Base-by-base conservation (phyloP, 2,888 invertebrate species). In the Watsonalla binaria region DNA sequence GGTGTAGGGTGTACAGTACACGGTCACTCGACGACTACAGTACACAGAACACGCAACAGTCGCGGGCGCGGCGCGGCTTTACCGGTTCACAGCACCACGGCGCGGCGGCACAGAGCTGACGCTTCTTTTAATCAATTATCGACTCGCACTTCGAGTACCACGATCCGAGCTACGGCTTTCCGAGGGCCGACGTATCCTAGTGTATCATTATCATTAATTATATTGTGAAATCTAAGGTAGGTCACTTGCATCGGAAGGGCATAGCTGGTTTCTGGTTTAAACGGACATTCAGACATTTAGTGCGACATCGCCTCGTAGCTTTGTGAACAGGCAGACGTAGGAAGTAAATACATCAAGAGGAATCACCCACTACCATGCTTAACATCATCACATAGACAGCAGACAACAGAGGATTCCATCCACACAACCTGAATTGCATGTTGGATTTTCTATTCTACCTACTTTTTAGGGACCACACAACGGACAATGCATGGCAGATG, bases 11-110 rank as follows among this genome's bases (percentile, higher is more conserved):
- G 81, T 80, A 82, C 78, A 79, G 78, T 78, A 75, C 78, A 86
- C 85, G 83, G 78, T 85, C 89, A 90, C 89, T 88, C 82, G 86
- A 90, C 90, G 89, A 82, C 90, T 90, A 90, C 84, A 79, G 83
- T 85, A 90, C 89, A 89, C 85, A 86, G 82, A 87, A 86, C 85
- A 87, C 86, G 83, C 72, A 82, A 81, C 84, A 83, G 76, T 76
- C 74, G 68, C 60, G 71, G 70, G 70, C 68, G 73, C 71, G 78
- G 69, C 71, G 74, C 72, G 69, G 71, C 67, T 65, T 66, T 56
- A 63, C 64, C 42, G 42, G 5, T 42, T 11, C 6, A 6, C 6
- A 37, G 42, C 42, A 11, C 11, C 11, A 11, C 42, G 42, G 42
- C 42, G 42, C 42, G 42, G 1, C 1, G 8, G 11, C 11, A 6